A percentile compares a stretch with the other conserved stretches of the same genome.
These are phyloP conservation scores for Erpobdella octoculata DNA, from an alignment of 2,888 invertebrate species.

Conservation along the genomic window DNA sequence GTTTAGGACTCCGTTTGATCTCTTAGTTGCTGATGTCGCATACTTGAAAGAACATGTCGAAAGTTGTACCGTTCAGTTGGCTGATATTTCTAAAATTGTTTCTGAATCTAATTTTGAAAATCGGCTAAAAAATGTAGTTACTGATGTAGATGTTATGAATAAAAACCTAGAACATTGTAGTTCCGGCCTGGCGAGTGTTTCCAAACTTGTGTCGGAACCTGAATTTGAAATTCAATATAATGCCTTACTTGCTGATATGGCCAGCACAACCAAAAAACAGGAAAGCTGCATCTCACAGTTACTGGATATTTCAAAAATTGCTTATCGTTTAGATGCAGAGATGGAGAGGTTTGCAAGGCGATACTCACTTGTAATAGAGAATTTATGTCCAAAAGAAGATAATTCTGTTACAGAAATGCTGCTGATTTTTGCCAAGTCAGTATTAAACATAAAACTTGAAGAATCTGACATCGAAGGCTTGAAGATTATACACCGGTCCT, in stretches of 20 bases:
- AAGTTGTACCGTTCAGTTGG: too few species aligned
- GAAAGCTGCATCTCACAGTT: conserved; percentile 1
- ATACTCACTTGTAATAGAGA: conserved; percentile 29
- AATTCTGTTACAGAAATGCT: conserved; percentile 24
- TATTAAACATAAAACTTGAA: neutral
- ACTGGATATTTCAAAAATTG: neutral
- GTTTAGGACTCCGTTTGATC: too few species aligned
- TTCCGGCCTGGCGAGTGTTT: neutral
- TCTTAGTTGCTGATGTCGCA: too few species aligned
- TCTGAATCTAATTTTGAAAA: too few species aligned
- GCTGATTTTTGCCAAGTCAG: conserved; percentile 25
- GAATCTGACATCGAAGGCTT: conserved; percentile 12
- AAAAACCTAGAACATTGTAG: too few species aligned
- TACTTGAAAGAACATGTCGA: too few species aligned
- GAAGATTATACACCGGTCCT: neutral
- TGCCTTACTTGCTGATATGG: neutral
- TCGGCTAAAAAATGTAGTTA: too few species aligned
- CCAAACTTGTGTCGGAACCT: neutral
- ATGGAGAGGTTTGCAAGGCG: conserved; percentile 23
- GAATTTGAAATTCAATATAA: neutral
- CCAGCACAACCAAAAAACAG: neutral
- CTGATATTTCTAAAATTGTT: too few species aligned
- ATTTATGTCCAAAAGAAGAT: conserved; percentile 31
- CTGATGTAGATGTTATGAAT: too few species aligned
- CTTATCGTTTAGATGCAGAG: conserved; percentile 22